These are phyloP conservation scores for Luffia ferchaultella DNA, from an alignment of 2,888 invertebrate species.

Conservation along the genomic window DNA sequence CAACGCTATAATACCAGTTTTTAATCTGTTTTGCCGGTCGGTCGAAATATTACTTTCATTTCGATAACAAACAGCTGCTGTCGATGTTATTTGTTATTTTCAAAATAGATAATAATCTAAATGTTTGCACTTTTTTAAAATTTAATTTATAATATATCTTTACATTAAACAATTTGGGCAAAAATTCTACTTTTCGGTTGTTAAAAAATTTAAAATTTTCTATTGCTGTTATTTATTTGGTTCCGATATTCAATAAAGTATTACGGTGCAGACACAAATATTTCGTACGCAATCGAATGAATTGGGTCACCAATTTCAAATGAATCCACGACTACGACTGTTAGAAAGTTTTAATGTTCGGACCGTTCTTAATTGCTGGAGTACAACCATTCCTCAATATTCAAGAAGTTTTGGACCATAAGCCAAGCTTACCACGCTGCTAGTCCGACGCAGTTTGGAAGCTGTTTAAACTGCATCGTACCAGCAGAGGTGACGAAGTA, in stretches of 20 bases:
- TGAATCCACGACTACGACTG: not conserved
- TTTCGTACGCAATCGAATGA: not conserved
- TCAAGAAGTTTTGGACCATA: too few species aligned
- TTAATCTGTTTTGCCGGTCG: not conserved
- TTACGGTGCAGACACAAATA: not conserved
- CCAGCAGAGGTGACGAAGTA: slow-evolving; percentile 30
- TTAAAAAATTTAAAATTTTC: not conserved
- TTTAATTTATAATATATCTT: not conserved
- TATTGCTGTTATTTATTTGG: not conserved
- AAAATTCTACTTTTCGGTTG: not conserved
- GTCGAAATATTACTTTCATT: not conserved
- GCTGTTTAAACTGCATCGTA: too few species aligned
- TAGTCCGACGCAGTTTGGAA: too few species aligned
- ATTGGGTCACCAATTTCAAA: not conserved
- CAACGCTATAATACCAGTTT: not conserved
- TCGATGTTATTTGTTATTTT: not conserved
- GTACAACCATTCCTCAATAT: too few species aligned
- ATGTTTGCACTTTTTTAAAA: not conserved
- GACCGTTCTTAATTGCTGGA: too few species aligned
- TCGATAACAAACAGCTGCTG: not conserved
- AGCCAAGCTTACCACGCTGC: too few species aligned
- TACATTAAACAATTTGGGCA: too few species aligned
- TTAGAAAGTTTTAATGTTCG: not conserved
- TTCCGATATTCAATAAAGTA: not conserved
- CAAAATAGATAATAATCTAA: not conserved